Evolutionary conservation across 92 coral and sea anemone genomes (phyloP).

Genomic region (Scolanthus callimorphus): DNA sequence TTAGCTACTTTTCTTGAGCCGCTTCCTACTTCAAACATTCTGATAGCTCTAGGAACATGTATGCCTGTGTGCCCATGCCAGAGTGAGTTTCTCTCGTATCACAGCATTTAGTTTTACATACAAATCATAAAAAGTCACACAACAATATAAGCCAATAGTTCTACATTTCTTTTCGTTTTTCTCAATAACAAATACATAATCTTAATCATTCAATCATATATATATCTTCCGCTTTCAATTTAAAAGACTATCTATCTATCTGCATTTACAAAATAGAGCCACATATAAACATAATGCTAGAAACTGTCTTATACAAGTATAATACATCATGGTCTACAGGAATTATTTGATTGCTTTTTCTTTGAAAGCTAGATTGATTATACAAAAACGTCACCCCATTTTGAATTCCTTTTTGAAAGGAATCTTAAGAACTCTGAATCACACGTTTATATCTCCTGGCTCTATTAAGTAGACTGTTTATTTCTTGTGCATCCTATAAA

Average conservation of each 20-base stretch:
- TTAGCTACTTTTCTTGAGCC: too few relatives aligned
- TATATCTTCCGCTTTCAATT: conserved; percentile 73
- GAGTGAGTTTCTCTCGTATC: too few relatives aligned
- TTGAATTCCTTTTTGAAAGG: conserved; percentile 86
- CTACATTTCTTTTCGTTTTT: conserved; percentile 1
- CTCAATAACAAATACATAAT: conserved; percentile 56
- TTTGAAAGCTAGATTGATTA: conserved; percentile 25
- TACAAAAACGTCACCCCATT: conserved; percentile 60
- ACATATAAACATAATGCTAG: conserved; percentile 92
- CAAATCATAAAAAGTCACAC: too few relatives aligned
- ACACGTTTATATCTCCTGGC: too few relatives aligned
- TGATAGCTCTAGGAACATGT: too few relatives aligned
- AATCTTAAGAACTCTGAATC: conserved; percentile 3
- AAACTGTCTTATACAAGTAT: conserved; percentile 83
- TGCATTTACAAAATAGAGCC: conserved; percentile 94
- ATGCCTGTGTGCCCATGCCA: too few relatives aligned
- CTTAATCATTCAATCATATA: conserved; percentile 78
- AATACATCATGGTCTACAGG: conserved; percentile 83
- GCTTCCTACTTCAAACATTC: too few relatives aligned
- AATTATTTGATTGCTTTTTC: conserved; percentile 27
- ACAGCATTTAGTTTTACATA: too few relatives aligned
- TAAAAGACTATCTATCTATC: conserved; percentile 87
- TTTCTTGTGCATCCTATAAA: too few relatives aligned
- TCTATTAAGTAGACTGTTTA: too few relatives aligned
- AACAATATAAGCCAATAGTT: conserved; percentile 1